Evolutionary conservation across 1,140 invertebrate genomes (phyloP), one percentile per base, ranked within the genome.

Genomic region (Apis mellifera): DNA sequence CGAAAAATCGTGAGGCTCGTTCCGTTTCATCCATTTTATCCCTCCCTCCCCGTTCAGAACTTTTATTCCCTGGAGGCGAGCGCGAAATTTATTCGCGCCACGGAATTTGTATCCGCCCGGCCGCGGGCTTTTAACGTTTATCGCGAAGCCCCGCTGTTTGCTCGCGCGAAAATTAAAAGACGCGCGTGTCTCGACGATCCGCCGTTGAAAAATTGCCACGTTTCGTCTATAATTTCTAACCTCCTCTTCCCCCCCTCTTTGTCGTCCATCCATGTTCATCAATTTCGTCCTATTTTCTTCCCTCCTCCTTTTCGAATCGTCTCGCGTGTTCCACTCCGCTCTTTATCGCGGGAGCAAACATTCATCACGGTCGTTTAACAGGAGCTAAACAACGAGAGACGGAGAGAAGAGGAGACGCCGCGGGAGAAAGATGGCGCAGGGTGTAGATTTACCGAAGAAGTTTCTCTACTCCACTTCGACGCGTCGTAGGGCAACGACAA

Each of bases 121-220:
- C 32, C 26, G 26, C 9, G 0, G 26, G 2, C 26, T 77, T 77
- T 68, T 68, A 68, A 32, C 60, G 23, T 76, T 65, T 19, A 17
- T 65, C 19, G 4, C 23, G 50, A n/a, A 19, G 50, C 23, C 5
- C 1, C 2, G 23, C 3, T 42, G 19, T 60, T 59, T 17, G 42
- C 13, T 68, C 11, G 42, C 21, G 52, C n/a, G 59, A 9, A 64
- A 68, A 68, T 57, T 57, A 26, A 71, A 70, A 70, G 48, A 70
- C 50, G 62, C 11, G 17, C 19, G 9, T 21, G 62, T 55, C 4
- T 5, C 9, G 15, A 0, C 23, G 23, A 64, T 64, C 8, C 64
- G 3, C 17, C 1, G 7, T 42, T 15, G 19, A 54, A 71, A 54
- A 32, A 71, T 54, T n/a, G 12, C 4, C 19, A 8, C 11, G 32